These are phyloP conservation scores for Adelges cooleyi DNA, from an alignment of 1,140 invertebrate genomes.

Conservation along the genomic window DNA sequence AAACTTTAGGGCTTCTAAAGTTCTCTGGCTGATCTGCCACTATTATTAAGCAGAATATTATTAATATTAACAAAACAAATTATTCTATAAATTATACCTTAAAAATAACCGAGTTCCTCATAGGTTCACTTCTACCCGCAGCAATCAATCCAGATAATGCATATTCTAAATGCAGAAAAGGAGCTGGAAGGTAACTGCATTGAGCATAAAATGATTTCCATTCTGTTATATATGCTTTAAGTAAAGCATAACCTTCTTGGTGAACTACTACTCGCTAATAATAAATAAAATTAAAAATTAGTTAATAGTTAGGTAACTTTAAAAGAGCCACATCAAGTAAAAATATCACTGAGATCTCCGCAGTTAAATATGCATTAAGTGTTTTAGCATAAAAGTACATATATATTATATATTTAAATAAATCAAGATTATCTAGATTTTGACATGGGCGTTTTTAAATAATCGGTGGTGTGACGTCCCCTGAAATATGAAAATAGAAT, in stretches of 20 bases:
- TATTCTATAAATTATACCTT: constrained; percentile 47
- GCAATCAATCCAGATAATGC: constrained; percentile 54
- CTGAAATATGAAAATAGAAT: too few species aligned
- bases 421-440: not conserved
- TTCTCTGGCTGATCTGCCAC: too few species aligned
- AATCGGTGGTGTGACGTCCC: too few species aligned
- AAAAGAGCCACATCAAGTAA: too few species aligned
- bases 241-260: constrained; percentile 83
- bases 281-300: not conserved
- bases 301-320: not conserved
- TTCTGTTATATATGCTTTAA: constrained; percentile 92
- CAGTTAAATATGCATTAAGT: too few species aligned
- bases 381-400: too few species aligned
- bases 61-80: too few species aligned
- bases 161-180: constrained; percentile 84
- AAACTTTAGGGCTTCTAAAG: too few species aligned
- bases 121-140: constrained; percentile 57
- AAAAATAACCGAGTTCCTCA: constrained; percentile 77
- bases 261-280: constrained; percentile 68
- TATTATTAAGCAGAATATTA: too few species aligned
- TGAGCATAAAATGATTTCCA: constrained; percentile 97
- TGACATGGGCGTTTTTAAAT: not conserved
- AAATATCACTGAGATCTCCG: too few species aligned
- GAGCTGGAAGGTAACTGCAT: constrained; percentile 90
- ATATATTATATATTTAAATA: too few species aligned